Evolutionary conservation across 2,797 vertebrate genomes (phyloP), one percentile per base, ranked within the genome.

Genomic region (Manis pentadactyla): DNA sequence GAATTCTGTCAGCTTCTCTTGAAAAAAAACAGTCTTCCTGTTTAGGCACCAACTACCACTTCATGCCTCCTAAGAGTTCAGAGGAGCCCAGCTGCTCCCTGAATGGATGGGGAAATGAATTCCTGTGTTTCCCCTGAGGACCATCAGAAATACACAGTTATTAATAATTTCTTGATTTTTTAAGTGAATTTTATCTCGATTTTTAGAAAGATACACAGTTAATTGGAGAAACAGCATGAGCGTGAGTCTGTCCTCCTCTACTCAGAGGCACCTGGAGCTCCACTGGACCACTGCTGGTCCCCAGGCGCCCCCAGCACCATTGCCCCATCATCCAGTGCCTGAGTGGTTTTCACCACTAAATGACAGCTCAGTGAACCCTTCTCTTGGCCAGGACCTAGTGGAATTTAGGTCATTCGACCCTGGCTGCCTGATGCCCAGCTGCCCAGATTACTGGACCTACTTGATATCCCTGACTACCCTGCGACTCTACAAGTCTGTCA

Each of bases 371-470:
- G 4, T 74, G 39, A n/a, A 27, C 31, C n/a, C 49, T 39, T 90
- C n/a, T 34, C 19, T 64, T 93, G 92, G 90, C 31, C 95, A 99
- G 99, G 99, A 98, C 12, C 94, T 99, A 6, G 99, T 99, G 0
- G 99, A 99, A 98, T 99, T 99, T 91, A 99, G 97, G 42, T 98
- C 98, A 27, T 99, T 99, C 11, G 99, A 99, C 95, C 99, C 99
- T 0, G 98, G 98, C 83, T 99, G 99, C 87, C 97, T 99, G 97
- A 96, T 99, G 97, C 99, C 99, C 0, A 98, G 98, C 37, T 99
- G 98, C 6, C 98, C 99, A 0, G 99, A 99, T 95, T 99, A 99
- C 95, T 99, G 99, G 99, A 99, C 99, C 0, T 99, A 99, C 0
- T 98, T 99, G 0, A 99, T 99, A 29, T 99, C 99, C 64, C 96